Evolutionary conservation across 2,797 vertebrate genomes (phyloP), one percentile per base, ranked within the genome.

Genomic region (Naso thynnoides): DNA sequence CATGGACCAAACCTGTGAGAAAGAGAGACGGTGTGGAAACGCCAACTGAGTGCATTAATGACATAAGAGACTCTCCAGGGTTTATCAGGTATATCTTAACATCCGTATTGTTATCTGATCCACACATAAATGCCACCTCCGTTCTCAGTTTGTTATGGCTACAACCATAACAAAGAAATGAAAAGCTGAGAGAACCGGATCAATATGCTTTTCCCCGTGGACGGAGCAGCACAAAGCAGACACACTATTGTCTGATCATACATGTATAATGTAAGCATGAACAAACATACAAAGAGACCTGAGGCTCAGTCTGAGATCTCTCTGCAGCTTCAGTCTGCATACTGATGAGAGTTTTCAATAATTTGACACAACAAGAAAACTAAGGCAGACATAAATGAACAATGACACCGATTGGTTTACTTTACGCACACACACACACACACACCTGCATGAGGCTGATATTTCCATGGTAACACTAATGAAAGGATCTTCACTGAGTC

Each of bases 1-100:
- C 96, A 1, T 98, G 97, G 61, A 99, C 97, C 81, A 99, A 93
- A 89, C 98, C 98, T 99, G 90, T 36, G 80, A 69, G 52, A 31
- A 57, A n/a, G 1, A 70, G 36, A 60, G 42, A 49, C 10, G 18
- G 54, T 0, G 24, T 27, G 18, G 56, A 56, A 38, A 66, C 5
- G 0, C 0, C 13, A 21, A 10, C 4, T 11, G 8, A 59, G 19
- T 1, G 24, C 63, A 48, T 74, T 49, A 18, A 0, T 11, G 27
- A 26, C 44, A 53, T 41, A 24, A 55, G 42, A 26, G 65, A 59
- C 33, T 16, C 18, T 36, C 53, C 47, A 0, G 58, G 47, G 18
- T 63, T 49, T 56, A 63, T 76, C 70, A 0, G 74, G 66, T 8
- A 2, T 21, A 64, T 81, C 56, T 45, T 18, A 47, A 59, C 70